Conservation (phyloP, 2,888 invertebrate genomes). For the Pseudeuparius sepicola region DNA sequence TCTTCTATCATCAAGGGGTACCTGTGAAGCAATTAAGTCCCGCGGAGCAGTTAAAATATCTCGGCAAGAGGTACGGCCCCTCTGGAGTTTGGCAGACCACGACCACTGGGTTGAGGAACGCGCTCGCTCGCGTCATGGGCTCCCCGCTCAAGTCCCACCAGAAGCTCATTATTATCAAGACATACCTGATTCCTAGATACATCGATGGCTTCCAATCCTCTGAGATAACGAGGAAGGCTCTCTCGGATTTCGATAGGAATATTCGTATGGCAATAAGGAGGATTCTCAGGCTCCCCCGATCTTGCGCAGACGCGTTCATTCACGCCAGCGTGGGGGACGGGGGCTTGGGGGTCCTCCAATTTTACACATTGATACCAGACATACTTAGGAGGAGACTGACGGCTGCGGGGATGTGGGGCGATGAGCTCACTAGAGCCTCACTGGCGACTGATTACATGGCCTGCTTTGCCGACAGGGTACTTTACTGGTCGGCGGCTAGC, state of each 20-base stretch:
- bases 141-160: slow-evolving; percentile 10
- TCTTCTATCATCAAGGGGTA: slow-evolving; percentile 2
- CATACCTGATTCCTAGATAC: slow-evolving; percentile 5
- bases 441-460: not conserved
- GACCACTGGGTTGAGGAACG: not conserved
- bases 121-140: not conserved
- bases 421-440: not conserved
- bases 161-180: slow-evolving; percentile 4
- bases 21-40: slow-evolving; percentile 5
- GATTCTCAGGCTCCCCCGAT: slow-evolving; percentile 43
- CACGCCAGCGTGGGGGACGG: slow-evolving; percentile 22
- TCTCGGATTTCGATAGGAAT: slow-evolving; percentile 8
- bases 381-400: slow-evolving; percentile 1
- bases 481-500: too few relatives aligned
- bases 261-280: slow-evolving; percentile 12
- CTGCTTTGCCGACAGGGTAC: too few relatives aligned
- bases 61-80: slow-evolving; percentile 3
- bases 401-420: not conserved
- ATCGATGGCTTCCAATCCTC: slow-evolving; percentile 8
- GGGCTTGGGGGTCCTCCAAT: slow-evolving; percentile 13
- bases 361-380: slow-evolving; percentile 1
- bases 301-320: slow-evolving; percentile 29
- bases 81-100: not conserved
- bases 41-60: slow-evolving; percentile 10
- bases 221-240: slow-evolving; percentile 9